A percentile compares a stretch with the other conserved stretches of the same genome.
These are phyloP conservation scores for Eumeta japonica DNA, from an alignment of 1,140 invertebrate genomes.

Conservation along the genomic window DNA sequence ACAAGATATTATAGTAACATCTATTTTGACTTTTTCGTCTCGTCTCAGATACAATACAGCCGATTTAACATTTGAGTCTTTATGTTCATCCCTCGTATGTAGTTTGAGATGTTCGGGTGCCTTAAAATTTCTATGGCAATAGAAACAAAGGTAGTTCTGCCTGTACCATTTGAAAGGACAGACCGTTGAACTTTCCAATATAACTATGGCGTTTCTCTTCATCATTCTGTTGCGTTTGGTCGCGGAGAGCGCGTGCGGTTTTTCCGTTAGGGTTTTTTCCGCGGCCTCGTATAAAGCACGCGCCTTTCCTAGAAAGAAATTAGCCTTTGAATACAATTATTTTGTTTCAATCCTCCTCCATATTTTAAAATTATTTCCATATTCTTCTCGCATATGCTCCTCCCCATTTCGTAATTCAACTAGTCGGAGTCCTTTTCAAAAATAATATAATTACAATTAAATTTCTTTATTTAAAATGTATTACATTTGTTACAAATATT, in stretches of 20 bases:
- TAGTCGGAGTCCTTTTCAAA: neutral
- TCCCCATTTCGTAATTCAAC: constrained; percentile 6
- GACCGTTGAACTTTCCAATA: constrained; percentile 35
- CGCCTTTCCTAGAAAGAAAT: constrained; percentile 43
- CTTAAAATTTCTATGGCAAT: constrained; percentile 37
- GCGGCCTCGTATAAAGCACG: constrained; percentile 16
- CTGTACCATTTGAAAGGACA: constrained; percentile 47
- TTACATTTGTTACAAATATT: no score
- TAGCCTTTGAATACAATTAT: no score
- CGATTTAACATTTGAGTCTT: constrained; percentile 26
- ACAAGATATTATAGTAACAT: constrained; percentile 25
- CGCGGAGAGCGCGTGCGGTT: constrained; percentile 26
- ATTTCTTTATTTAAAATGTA: no score
- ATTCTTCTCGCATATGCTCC: no score
- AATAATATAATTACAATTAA: no score
- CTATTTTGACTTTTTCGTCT: constrained; percentile 47
- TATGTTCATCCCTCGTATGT: constrained; percentile 29
- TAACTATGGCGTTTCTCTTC: constrained; percentile 36
- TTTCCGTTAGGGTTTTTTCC: constrained; percentile 30
- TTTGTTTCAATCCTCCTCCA: neutral
- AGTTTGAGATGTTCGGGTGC: constrained; percentile 22
- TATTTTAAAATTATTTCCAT: no score
- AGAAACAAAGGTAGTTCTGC: constrained; percentile 45
- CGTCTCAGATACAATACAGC: constrained; percentile 38
- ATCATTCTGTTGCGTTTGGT: constrained; percentile 39